Conservation (phyloP, 2,888 invertebrate genomes). For the Eupithecia vulgata region DNA sequence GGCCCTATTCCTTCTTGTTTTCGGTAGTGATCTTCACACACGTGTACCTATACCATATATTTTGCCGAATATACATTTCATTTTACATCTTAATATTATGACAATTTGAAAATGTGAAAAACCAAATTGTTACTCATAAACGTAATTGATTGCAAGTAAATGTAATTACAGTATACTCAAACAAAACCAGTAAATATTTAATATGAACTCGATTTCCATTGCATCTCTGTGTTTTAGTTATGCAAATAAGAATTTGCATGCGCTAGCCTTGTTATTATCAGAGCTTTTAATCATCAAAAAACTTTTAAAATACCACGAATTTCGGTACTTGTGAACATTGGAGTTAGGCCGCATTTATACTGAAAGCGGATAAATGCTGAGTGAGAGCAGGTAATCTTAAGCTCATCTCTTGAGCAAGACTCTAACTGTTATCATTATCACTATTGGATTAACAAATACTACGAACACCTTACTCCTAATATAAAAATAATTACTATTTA, state of each 20-base stretch:
- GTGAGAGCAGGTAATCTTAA: background rate
- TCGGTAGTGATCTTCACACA: too few species aligned
- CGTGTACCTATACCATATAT: too few species aligned
- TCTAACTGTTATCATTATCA: background rate
- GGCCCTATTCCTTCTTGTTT: too few species aligned
- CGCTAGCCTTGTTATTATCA: conserved; percentile 45
- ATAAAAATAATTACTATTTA: too few species aligned
- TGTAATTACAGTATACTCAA: too few species aligned
- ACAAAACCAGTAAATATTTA: conserved; percentile 25
- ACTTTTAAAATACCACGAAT: conserved; percentile 49
- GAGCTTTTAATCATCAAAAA: conserved; percentile 48
- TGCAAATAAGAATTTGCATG: conserved; percentile 47
- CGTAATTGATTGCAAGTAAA: too few species aligned
- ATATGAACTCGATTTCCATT: conserved; percentile 26
- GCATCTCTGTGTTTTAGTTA: conserved; percentile 39
- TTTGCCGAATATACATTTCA: too few species aligned
- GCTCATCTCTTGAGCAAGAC: background rate
- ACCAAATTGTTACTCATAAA: too few species aligned
- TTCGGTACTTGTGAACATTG: conserved; percentile 49
- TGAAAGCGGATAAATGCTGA: background rate
- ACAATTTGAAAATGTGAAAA: too few species aligned
- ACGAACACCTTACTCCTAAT: too few species aligned
- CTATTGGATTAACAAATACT: too few species aligned
- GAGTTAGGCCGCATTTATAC: conserved; percentile 40
- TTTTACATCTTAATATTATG: too few species aligned